Evolutionary conservation across 2,797 vertebrate genomes (phyloP).

Genomic region (Sarcophilus harrisii): DNA sequence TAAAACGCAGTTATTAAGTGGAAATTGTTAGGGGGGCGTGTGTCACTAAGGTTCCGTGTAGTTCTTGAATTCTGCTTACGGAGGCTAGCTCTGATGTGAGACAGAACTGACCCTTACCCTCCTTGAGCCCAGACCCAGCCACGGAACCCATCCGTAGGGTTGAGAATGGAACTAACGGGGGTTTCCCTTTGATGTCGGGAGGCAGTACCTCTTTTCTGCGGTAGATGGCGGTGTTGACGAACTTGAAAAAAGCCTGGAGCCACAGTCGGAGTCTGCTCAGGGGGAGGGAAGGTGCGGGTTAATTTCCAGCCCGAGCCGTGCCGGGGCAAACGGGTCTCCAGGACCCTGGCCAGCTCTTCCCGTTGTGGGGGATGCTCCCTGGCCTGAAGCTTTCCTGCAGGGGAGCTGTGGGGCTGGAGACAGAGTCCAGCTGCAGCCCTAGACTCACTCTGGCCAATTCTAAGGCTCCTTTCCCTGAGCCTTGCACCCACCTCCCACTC

Average conservation of each 20-base stretch:
- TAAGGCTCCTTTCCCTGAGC: no score
- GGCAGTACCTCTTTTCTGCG: constrained; percentile 41
- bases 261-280: not conserved
- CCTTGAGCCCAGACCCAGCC: not conserved
- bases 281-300: not conserved
- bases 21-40: no score
- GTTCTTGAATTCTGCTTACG: not conserved
- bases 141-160: no score
- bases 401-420: not conserved
- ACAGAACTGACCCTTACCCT: not conserved
- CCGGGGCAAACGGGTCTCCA: not conserved
- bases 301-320: constrained; percentile 5
- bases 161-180: no score
- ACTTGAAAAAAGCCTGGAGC: constrained; percentile 19
- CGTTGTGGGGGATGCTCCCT: not conserved
- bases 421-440: not conserved
- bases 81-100: not conserved
- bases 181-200: not conserved
- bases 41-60: not conserved
- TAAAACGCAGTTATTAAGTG: not conserved
- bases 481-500: not conserved
- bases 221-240: constrained; percentile 87
- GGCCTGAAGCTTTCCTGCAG: not conserved
- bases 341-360: not conserved
- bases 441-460: not conserved